Percentiles rank a stretch among this genome's conserved stretches.
Evolutionary conservation across 2,113 vertebrate genomes (phyloP).

Genomic region (Prolemur simus): DNA sequence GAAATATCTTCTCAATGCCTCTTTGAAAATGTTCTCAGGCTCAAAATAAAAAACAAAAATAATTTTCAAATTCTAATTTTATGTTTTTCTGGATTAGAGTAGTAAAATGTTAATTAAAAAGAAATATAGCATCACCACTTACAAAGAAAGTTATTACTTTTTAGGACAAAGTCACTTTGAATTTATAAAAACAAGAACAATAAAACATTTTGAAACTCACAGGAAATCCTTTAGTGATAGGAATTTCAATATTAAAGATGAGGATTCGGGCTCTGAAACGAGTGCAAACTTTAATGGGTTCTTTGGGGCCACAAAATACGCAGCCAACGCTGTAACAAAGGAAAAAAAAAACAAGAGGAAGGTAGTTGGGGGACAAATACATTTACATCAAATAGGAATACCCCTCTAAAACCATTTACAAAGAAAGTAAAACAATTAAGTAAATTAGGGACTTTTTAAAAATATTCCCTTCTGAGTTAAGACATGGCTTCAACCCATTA

Average conservation of each 20-base stretch:
- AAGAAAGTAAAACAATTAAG: not conserved
- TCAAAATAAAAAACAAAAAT: constrained; percentile 54
- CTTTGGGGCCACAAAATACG: constrained; percentile 94
- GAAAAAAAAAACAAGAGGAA: not conserved
- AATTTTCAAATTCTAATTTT: constrained; percentile 42
- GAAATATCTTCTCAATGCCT: not conserved
- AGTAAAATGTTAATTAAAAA: constrained; percentile 9
- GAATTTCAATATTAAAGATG: constrained; percentile 97
- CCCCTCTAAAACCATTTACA: constrained; percentile 3
- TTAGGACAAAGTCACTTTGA: constrained; percentile 19
- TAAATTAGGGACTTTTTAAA: constrained; percentile 34
- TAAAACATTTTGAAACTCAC: constrained; percentile 85
- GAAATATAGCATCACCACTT: not conserved
- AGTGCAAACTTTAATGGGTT: constrained; percentile 93
- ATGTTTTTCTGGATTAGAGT: constrained; percentile 24
- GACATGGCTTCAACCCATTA: not conserved
- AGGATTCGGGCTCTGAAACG: constrained; percentile 95
- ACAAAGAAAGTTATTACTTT: not conserved
- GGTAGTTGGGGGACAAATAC: not conserved
- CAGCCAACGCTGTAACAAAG: constrained; percentile 90
- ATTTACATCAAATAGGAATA: not conserved
- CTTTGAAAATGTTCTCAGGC: not conserved
- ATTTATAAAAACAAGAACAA: constrained; percentile 35
- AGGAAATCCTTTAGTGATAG: constrained; percentile 97
- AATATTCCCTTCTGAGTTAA: not conserved